Evolutionary conservation across 2,797 vertebrate genomes (phyloP), one percentile per base, ranked within the genome.

Genomic region (Ctenochaetus hawaiiensis): DNA sequence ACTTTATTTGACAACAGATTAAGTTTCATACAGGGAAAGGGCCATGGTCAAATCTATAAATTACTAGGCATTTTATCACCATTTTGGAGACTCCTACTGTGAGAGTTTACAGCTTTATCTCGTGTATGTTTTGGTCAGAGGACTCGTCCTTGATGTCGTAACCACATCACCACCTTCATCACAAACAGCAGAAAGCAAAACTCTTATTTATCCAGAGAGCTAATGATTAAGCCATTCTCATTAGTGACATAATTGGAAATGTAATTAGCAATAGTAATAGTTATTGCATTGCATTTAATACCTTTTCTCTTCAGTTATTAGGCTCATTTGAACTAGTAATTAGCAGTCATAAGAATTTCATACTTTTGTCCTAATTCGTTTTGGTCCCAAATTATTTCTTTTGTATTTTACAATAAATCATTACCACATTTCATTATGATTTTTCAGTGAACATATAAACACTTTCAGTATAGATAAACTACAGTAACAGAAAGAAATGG

Each of bases 201-300:
- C 85, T 90, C 81, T 85, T 91, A 92, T 95, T 92, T 93, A 91
- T 94, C 90, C 87, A 87, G 75, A 89, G 85, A 78, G 77, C 84
- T 91, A 86, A 91, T 92, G 90, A 94, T 95, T 93, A 95, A 93
- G 91, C 86, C 89, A 67, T 88, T 92, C 92, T 95, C 92, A 95
- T 96, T 96, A 95, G 94, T 92, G 90, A 93, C 94, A 93, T 95
- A 95, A 95, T 95, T 94, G 92, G 92, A 94, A 95, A 93, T 93
- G 91, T 95, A 96, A 95, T 95, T 95, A 95, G 93, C 91, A 91
- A 91, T 91, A 89, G 91, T 93, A 94, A 95, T 95, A 94, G 94
- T 95, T 94, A 30, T 30, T 30, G 26, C 26, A 94, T 90, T 91
- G 85, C 88, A 91, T 93, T 95, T 93, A 95, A 95, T 93, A 94